Evolutionary conservation across 1,140 invertebrate genomes (phyloP), one percentile per base, ranked within the genome.

Genomic region (Cecropterus lyciades): DNA sequence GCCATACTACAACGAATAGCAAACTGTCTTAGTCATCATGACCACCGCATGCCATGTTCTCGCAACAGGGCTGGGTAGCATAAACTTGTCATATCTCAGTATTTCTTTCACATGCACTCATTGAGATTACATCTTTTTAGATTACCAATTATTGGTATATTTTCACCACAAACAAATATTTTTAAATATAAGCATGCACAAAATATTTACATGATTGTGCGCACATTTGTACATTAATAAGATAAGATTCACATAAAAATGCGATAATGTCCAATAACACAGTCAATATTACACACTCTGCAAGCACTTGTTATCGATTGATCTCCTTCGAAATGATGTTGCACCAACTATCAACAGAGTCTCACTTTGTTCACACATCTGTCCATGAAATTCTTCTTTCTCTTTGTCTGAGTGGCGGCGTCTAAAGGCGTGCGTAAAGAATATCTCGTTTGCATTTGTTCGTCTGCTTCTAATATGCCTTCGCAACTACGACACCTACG

Each of bases 331-430:
- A 51, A 33, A 56, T 24, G 68, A 57, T 56, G 59, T 63, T 64
- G 33, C 60, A 68, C 64, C 45, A 62, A 65, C 42, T 65, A 72
- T 93, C 84, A 95, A 79, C 95, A 93, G 77, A 94, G 95, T 92
- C 95, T 93, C 86, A 96, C 94, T 93, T 96, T 96, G 84, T 95
- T 96, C 30, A 96, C 95, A 86, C 95, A 96, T 84, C 95, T 94
- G 89, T 96, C 95, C 95, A 96, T 95, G 80, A 96, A 96, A 86
- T 96, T 96, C 76, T 93, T 93, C 78, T 95, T 95, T 65, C 94
- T 92, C 82, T 95, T 95, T 4, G 82, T 89, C 72, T 91, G 91
- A 55, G 86, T 88, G 51, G 89, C 75, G 60, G 85, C 85, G 55
- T 91, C 84, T 77, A 89, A 68, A 52, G 90, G 88, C 67, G 86